Conservation (phyloP, 2,113 vertebrate genomes). For the Dunckerocampus dactyliophorus region DNA sequence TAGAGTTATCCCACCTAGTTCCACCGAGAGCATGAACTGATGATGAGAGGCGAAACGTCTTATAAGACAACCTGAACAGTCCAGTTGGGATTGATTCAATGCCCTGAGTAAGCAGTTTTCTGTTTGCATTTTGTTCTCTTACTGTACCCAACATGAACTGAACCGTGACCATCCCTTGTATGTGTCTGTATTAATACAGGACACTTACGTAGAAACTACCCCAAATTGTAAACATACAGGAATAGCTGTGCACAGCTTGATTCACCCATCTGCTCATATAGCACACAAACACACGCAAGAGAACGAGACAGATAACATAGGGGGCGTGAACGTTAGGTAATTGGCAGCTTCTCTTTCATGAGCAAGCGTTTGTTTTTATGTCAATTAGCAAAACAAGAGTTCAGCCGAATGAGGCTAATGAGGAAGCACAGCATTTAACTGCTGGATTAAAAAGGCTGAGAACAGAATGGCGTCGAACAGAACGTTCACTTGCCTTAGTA, state of each 20-base stretch:
- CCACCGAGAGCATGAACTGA: too few relatives aligned
- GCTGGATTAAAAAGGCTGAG: slow-evolving; percentile 20
- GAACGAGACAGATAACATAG: slow-evolving; percentile 14
- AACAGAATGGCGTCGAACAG: neutral
- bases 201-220: neutral
- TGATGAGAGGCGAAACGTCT: too few relatives aligned
- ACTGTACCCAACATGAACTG: too few relatives aligned
- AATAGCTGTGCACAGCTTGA: slow-evolving; percentile 15
- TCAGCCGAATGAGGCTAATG: slow-evolving; percentile 62
- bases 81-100: too few relatives aligned
- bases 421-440: slow-evolving; percentile 47
- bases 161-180: too few relatives aligned
- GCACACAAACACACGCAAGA: slow-evolving; percentile 1
- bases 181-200: too few relatives aligned
- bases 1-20: too few relatives aligned
- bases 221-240: neutral
- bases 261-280: slow-evolving; percentile 9
- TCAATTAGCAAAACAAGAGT: slow-evolving; percentile 62
- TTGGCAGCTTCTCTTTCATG: slow-evolving; percentile 45
- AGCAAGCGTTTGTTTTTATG: slow-evolving; percentile 62
- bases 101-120: too few relatives aligned
- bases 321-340: slow-evolving; percentile 29
- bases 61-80: too few relatives aligned
- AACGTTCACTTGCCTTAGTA: neutral
- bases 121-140: too few relatives aligned